Conservation (phyloP, 2,797 vertebrate species). For the Anguilla marmorata region DNA sequence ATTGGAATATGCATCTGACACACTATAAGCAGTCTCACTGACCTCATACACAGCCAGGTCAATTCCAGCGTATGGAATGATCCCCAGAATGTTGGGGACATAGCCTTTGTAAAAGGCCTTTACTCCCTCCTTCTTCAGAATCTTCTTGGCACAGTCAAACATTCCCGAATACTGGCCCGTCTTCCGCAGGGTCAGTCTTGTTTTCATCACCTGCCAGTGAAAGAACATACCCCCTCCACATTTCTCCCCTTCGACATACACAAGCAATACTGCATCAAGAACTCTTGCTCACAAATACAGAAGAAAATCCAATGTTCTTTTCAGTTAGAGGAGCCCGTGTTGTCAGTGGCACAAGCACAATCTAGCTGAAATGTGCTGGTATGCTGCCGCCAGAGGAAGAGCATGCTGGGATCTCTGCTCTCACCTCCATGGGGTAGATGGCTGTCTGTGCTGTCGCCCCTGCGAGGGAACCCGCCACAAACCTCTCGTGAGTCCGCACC, state of each 20-base stretch:
- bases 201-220: slow-evolving; percentile 85
- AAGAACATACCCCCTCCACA: slow-evolving; percentile 11
- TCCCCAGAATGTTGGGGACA: slow-evolving; percentile 88
- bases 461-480: slow-evolving; percentile 90
- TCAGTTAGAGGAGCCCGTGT: neutral
- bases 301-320: neutral
- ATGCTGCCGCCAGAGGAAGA: neutral
- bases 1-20: slow-evolving; percentile 2
- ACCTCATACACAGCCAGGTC: slow-evolving; percentile 94
- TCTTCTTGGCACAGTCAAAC: slow-evolving; percentile 87
- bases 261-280: slow-evolving; percentile 3
- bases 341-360: neutral
- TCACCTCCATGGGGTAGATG: slow-evolving; percentile 97
- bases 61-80: slow-evolving; percentile 95
- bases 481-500: slow-evolving; percentile 80
- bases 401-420: slow-evolving; percentile 27
- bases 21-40: slow-evolving; percentile 28
- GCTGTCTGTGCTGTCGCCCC: slow-evolving; percentile 91
- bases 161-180: slow-evolving; percentile 92
- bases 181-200: slow-evolving; percentile 88
- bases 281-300: neutral
- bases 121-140: slow-evolving; percentile 82
- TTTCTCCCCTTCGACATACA: neutral
- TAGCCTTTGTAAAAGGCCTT: slow-evolving; percentile 92
- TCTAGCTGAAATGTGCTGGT: neutral